Evolutionary conservation across 2,888 invertebrate genomes (phyloP).

Genomic region (Phymatocera aterrima): DNA sequence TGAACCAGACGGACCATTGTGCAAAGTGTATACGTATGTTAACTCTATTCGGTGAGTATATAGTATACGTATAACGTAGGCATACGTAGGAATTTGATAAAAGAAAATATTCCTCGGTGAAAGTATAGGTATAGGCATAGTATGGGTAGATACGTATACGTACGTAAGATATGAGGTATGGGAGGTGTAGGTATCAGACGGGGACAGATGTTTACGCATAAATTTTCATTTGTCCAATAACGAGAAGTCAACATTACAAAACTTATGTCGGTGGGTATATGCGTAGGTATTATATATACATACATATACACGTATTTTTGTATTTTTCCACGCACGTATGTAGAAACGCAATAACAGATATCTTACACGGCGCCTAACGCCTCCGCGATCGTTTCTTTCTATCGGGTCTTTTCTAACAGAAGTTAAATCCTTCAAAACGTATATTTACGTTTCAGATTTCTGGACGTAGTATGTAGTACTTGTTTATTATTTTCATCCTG

Average conservation of each 20-base stretch:
- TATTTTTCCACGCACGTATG: no score
- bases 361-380: background rate
- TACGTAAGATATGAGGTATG: no score
- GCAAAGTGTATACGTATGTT: no score
- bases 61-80: no score
- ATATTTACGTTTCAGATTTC: background rate
- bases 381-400: background rate
- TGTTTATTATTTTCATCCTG: background rate
- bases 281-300: background rate
- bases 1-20: no score
- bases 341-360: conserved; percentile 24
- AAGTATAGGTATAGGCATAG: background rate
- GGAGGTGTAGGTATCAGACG: no score
- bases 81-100: background rate
- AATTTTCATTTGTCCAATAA: conserved; percentile 33
- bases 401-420: background rate
- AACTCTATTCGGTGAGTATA: no score
- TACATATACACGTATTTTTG: no score
- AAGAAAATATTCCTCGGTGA: background rate
- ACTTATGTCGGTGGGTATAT: background rate
- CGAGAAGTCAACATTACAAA: conserved; percentile 25
- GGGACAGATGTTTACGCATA: conserved; percentile 26
- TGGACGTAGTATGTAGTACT: background rate
- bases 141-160: no score
- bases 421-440: conserved; percentile 17